Percentiles rank a stretch among this genome's conserved stretches.
Conservation (phyloP, 2,113 vertebrate species). For the Accipiter virgatus region DNA sequence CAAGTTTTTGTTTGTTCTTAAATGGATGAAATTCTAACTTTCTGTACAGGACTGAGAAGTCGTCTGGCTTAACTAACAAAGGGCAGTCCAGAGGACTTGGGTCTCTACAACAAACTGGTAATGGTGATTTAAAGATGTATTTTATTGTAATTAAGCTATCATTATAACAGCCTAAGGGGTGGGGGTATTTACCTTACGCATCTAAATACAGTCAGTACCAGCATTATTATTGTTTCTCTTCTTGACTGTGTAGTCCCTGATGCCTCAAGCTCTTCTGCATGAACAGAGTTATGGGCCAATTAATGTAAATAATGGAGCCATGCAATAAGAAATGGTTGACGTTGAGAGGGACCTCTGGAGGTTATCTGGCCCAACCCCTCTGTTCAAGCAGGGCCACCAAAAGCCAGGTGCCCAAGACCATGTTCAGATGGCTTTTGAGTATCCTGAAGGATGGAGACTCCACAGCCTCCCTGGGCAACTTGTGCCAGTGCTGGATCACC, state of each 20-base stretch:
- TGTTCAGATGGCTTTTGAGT: not conserved
- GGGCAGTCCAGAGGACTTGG: slow-evolving; percentile 78
- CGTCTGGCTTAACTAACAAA: slow-evolving; percentile 75
- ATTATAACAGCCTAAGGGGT: not conserved
- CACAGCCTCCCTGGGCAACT: not conserved
- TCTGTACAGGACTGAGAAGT: slow-evolving; percentile 80
- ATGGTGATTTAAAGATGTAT: slow-evolving; percentile 2
- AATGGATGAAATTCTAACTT: not conserved
- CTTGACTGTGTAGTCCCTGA: not conserved
- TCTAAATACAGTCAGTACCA: not conserved
- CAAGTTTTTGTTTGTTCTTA: not conserved
- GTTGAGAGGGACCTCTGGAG: not conserved
- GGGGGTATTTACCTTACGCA: not conserved
- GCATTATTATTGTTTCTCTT: not conserved
- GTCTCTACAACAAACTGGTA: slow-evolving; percentile 81
- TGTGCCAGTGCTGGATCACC: not conserved
- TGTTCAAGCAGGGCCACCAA: not conserved
- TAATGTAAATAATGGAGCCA: not conserved
- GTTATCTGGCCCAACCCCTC: not conserved
- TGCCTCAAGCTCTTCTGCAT: not conserved
- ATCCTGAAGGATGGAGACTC: not conserved
- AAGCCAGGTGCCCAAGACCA: not conserved
- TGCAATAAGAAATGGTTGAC: not conserved
- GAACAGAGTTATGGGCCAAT: not conserved
- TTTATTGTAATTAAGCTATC: not conserved